Percentiles rank a stretch among this genome's conserved stretches.
phyloP scores from a whole-genome alignment of 92 coral and sea anemone species.

The Porites lobata region DNA sequence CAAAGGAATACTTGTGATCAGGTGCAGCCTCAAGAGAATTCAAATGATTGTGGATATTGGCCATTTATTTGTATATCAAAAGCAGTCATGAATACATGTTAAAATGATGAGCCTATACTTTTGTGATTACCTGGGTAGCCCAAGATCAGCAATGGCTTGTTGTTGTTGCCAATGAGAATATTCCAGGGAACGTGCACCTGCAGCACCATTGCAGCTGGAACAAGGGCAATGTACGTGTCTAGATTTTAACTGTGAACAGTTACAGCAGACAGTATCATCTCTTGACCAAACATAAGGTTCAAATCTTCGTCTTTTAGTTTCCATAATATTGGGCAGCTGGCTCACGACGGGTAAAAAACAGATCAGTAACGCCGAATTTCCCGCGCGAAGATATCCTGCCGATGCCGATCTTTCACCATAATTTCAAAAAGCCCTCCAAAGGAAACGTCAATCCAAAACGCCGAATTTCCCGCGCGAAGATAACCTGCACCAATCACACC shows the following conservation, averaged over 20 bases:
- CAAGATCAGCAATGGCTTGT: constrained; percentile 37
- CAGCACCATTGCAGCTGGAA: constrained; percentile 33
- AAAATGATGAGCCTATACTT: no score
- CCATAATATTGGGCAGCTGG: neutral
- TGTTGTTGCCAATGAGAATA: constrained; percentile 41
- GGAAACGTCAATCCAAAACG: neutral
- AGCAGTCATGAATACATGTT: no score
- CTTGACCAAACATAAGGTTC: constrained; percentile 17
- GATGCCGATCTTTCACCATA: neutral
- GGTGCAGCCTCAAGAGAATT: no score
- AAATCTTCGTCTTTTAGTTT: constrained; percentile 3
- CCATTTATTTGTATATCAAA: no score
- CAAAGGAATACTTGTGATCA: neutral
- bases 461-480: constrained; percentile 24
- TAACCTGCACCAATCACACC: neutral
- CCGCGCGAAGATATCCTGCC: neutral
- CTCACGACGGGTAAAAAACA: neutral
- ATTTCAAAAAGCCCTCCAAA: no score
- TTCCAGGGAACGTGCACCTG: constrained; percentile 13
- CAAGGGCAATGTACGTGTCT: constrained; percentile 46
- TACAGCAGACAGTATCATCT: constrained; percentile 24
- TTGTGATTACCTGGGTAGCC: neutral
- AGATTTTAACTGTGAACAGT: constrained; percentile 27
- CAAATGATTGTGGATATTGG: no score
- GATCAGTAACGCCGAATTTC: no score